phyloP scores from a whole-genome alignment of 2,113 vertebrate species.

The Lepidothrix coronata region DNA sequence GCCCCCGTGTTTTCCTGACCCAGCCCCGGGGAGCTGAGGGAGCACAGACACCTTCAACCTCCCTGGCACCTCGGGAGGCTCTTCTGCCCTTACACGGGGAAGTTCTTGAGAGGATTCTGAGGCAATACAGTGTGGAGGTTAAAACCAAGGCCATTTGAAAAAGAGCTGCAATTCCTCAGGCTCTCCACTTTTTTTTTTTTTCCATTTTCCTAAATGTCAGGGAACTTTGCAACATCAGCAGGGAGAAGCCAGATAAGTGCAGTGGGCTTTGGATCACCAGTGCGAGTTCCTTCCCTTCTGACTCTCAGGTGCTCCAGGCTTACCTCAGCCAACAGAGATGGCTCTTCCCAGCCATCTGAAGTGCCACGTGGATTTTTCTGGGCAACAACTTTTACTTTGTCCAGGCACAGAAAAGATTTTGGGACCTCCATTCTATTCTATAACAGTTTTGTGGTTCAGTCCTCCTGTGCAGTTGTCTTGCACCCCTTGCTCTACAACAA shows the following conservation, averaged over 20 bases:
- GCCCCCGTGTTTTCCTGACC: slow-evolving; percentile 40
- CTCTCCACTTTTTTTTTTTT: not conserved
- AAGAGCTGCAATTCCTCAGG: not conserved
- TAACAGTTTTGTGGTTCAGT: not conserved
- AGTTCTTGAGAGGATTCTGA: not conserved
- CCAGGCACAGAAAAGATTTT: not conserved
- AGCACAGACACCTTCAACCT: not conserved
- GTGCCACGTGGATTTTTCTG: not conserved
- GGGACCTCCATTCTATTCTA: not conserved
- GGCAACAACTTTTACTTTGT: not conserved
- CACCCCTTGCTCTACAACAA: not conserved
- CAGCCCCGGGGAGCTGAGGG: not conserved
- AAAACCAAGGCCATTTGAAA: not conserved
- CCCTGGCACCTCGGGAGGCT: not conserved
- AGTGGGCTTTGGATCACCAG: not conserved
- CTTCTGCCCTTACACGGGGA: not conserved
- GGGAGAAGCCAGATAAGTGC: not conserved
- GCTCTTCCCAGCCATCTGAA: not conserved
- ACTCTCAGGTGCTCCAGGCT: not conserved
- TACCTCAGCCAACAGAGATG: not conserved
- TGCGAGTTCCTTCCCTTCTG: not conserved
- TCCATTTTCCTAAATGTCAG: not conserved
- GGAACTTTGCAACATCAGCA: not conserved
- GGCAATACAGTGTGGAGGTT: not conserved
- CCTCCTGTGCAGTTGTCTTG: not conserved